phyloP scores from a whole-genome alignment of 2,888 invertebrate species.

The Halictus quadricinctus region DNA sequence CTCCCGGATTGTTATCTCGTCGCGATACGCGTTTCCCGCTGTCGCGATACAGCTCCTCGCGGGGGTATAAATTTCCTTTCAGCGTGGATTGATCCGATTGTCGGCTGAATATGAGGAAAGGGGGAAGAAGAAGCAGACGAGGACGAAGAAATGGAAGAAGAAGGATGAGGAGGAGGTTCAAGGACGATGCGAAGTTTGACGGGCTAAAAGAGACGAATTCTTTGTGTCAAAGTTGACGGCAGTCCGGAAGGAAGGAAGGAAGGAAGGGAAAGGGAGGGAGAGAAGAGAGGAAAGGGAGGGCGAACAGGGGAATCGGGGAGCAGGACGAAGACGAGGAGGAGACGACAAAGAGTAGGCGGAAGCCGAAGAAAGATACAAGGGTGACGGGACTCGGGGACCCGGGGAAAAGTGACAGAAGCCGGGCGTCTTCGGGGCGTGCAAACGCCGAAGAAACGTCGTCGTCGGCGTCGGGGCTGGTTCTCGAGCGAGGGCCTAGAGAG shows the following conservation, averaged over 20 bases:
- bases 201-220: slow-evolving; percentile 45
- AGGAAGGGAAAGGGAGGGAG: slow-evolving; percentile 20
- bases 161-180: not conserved
- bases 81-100: slow-evolving; percentile 53
- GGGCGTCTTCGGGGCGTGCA: slow-evolving; percentile 43
- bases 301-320: not conserved
- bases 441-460: slow-evolving; percentile 53
- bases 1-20: not conserved
- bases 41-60: slow-evolving; percentile 16
- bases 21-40: not conserved
- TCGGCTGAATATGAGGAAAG: slow-evolving; percentile 32
- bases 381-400: slow-evolving; percentile 57
- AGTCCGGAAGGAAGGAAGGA: slow-evolving; percentile 47
- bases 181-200: slow-evolving; percentile 16
- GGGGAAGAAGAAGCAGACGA: not conserved
- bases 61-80: slow-evolving; percentile 42
- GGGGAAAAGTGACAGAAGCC: slow-evolving; percentile 69
- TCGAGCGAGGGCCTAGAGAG: slow-evolving; percentile 22
- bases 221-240: slow-evolving; percentile 66
- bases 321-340: not conserved
- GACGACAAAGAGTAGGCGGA: slow-evolving; percentile 1
- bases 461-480: slow-evolving; percentile 31
- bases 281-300: slow-evolving; percentile 1
- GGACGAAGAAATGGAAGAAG: not conserved
- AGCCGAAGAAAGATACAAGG: slow-evolving; percentile 47